These are phyloP conservation scores for Musca domestica DNA, from an alignment of 1,140 invertebrate species.

Conservation along the genomic window DNA sequence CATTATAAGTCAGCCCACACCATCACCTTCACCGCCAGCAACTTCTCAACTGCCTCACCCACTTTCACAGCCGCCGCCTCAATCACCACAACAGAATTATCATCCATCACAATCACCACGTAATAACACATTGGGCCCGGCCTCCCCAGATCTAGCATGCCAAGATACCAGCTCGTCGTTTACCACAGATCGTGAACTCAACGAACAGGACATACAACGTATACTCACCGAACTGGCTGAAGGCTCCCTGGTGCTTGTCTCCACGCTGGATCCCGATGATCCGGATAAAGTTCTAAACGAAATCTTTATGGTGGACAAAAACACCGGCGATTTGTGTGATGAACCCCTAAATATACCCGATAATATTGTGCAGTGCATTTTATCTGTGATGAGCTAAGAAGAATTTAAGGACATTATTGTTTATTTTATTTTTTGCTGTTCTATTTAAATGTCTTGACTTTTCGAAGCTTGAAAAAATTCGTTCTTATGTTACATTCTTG, in stretches of 20 bases:
- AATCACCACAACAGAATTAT: background rate
- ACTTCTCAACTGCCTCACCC: background rate
- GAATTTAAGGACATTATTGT: background rate
- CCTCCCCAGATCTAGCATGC: background rate
- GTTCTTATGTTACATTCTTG: no score
- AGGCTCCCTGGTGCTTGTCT: conserved; percentile 53
- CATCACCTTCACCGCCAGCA: background rate
- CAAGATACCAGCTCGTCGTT: background rate
- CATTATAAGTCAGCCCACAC: background rate
- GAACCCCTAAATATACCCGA: conserved; percentile 52
- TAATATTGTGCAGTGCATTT: conserved; percentile 52
- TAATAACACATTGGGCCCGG: background rate
- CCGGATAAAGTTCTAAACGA: conserved; percentile 50
- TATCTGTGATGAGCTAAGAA: conserved; percentile 43
- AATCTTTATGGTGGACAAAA: conserved; percentile 53
- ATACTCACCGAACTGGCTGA: conserved; percentile 43
- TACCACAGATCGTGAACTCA: conserved; percentile 24
- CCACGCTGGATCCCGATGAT: conserved; percentile 39
- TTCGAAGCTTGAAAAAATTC: no score
- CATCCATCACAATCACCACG: background rate
- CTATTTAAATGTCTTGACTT: no score
- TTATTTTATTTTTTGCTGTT: background rate
- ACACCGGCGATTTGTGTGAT: conserved; percentile 47
- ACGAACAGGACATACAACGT: conserved; percentile 44
- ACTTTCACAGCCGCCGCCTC: no score